phyloP scores from a whole-genome alignment of 2,888 invertebrate species.

The Idaea aversata region DNA sequence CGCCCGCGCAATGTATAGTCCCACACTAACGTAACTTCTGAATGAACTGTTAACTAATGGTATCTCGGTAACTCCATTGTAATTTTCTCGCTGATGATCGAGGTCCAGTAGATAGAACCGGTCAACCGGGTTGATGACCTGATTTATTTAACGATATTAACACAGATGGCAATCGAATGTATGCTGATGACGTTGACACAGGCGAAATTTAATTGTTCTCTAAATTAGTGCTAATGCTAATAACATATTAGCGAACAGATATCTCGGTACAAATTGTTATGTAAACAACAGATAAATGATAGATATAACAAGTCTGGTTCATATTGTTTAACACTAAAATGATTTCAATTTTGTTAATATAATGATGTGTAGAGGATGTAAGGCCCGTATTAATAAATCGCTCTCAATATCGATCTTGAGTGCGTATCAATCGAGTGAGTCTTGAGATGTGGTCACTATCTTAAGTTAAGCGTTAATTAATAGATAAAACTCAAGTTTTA shows the following conservation, averaged over 20 bases:
- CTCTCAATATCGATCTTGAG: too few relatives aligned
- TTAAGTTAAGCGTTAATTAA: too few relatives aligned
- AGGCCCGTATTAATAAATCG: too few relatives aligned
- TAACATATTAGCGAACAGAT: constrained; percentile 2
- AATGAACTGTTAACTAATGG: constrained; percentile 53
- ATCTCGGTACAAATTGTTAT: constrained; percentile 14
- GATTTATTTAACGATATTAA: constrained; percentile 27
- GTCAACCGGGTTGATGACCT: constrained; percentile 41
- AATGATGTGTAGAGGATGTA: not conserved
- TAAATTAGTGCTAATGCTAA: constrained; percentile 5
- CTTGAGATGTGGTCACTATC: too few relatives aligned
- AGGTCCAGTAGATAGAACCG: constrained; percentile 24
- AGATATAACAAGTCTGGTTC: not conserved
- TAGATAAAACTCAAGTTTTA: too few relatives aligned
- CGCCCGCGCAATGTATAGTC: constrained; percentile 55
- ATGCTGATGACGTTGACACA: constrained; percentile 22
- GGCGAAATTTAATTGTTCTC: constrained; percentile 25
- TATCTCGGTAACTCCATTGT: constrained; percentile 38
- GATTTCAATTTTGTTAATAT: not conserved
- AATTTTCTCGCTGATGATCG: constrained; percentile 36
- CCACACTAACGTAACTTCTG: constrained; percentile 54
- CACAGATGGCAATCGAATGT: constrained; percentile 36
- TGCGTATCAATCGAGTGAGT: too few relatives aligned
- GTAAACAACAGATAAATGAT: not conserved
- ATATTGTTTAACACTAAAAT: not conserved